phyloP scores from a whole-genome alignment of 2,888 invertebrate genomes.

The Drosophila trichaetosa region DNA sequence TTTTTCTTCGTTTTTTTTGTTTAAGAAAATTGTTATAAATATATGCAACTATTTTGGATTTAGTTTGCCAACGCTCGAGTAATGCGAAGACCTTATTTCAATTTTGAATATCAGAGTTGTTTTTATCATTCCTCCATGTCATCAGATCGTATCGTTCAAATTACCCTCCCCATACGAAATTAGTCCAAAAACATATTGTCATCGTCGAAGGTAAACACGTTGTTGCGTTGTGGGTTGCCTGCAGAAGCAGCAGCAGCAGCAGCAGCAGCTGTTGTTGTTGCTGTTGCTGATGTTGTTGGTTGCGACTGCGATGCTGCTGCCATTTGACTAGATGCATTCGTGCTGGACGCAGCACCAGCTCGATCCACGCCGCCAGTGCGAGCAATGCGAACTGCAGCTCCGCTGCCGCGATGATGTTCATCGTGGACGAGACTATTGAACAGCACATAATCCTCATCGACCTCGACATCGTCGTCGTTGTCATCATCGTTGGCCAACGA shows the following conservation, averaged over 20 bases:
- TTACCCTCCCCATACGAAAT: slow-evolving; percentile 28
- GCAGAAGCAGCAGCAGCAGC: neutral
- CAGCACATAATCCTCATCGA: slow-evolving; percentile 55
- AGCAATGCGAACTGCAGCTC: slow-evolving; percentile 20
- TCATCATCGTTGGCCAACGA: slow-evolving; percentile 80
- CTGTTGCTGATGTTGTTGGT: slow-evolving; percentile 20
- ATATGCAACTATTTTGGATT: slow-evolving; percentile 51
- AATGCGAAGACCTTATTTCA: slow-evolving; percentile 33
- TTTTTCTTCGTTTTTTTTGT: slow-evolving; percentile 11
- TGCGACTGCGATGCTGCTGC: slow-evolving; percentile 24
- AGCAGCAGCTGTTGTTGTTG: neutral
- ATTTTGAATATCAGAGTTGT: slow-evolving; percentile 70
- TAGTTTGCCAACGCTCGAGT: slow-evolving; percentile 36
- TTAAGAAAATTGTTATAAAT: slow-evolving; percentile 57
- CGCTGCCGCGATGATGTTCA: slow-evolving; percentile 26
- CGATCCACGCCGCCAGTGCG: slow-evolving; percentile 19
- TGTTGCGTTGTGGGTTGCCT: slow-evolving; percentile 57
- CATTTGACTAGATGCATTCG: slow-evolving; percentile 53
- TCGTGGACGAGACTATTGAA: slow-evolving; percentile 65
- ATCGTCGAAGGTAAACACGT: slow-evolving; percentile 83
- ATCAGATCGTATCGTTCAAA: neutral
- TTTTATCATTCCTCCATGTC: slow-evolving; percentile 16
- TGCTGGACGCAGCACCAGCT: slow-evolving; percentile 20
- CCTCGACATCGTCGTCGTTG: slow-evolving; percentile 77
- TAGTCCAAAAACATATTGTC: slow-evolving; percentile 84